Base-by-base conservation (phyloP, 2,888 invertebrate species). In the Harpalus rufipes region DNA sequence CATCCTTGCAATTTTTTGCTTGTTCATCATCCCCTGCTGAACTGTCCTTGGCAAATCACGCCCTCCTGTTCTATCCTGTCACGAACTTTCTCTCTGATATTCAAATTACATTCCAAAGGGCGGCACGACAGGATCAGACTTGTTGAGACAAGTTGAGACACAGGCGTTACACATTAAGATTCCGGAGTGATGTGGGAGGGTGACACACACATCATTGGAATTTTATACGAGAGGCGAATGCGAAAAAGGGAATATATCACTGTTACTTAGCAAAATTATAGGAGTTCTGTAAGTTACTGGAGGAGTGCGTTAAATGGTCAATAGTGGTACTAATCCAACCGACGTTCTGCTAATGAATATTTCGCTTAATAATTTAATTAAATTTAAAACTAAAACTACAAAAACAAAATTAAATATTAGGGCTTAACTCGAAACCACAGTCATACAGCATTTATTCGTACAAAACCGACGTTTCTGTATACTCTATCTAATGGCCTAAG, bases 41-140 rank as follows among this genome's bases (percentile, higher is more conserved):
- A 51, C 44, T 51, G 44, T 51, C 44, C 44, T 2, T 51, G 0
- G 44, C 44, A 51, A 51, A 51, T 51, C 44, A 51, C 44, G 44
- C 44, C 44, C 44, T 51, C 44, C 10, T 51, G 44, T 59, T 16
- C 59, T 0, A 16, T 16, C 68, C 68, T 39, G 68, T 39, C 18
- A 8, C 44, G 18, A 74, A 74, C 44, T 74, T 74, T 74, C 72
- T 51, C 16, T 74, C 41, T 74, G 72, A 74, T 74, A 74, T 74
- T 74, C 72, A 74, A 74, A 74, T 74, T 74, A 18, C 72, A 74
- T 74, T 74, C 72, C 72, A 41, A 16, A 44, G 44, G 72, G 72
- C 72, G 72, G 41, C 8, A 5, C 44, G 6, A 41, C 21, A 14
- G 44, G 18, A 51, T 51, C 44, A 51, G 10, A 6, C 44, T 51